Percentiles rank a stretch among this genome's conserved stretches.
Conservation (phyloP, 2,888 invertebrate species). For the Athrips mouffetella region DNA sequence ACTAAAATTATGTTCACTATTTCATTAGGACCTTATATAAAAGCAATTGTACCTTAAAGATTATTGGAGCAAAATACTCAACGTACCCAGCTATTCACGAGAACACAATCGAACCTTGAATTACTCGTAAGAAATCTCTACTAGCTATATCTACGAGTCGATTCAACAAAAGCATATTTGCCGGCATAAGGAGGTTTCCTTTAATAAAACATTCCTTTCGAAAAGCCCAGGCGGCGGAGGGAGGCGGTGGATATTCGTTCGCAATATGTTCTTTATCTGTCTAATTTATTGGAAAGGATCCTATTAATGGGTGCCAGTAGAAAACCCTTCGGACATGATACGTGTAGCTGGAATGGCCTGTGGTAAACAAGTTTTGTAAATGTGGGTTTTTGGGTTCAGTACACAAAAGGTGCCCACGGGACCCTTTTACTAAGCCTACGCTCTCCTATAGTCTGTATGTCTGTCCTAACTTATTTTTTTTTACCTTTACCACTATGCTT, state of each 20-base stretch:
- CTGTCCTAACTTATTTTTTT: too few species aligned
- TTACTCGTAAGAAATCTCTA: slow-evolving; percentile 19
- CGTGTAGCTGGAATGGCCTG: not conserved
- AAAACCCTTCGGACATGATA: slow-evolving; percentile 18
- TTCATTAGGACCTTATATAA: too few species aligned
- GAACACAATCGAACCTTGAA: not conserved
- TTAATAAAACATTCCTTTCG: slow-evolving; percentile 27
- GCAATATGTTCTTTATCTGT: slow-evolving; percentile 40
- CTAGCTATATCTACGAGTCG: slow-evolving; percentile 10
- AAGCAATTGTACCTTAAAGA: not conserved
- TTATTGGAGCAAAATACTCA: not conserved
- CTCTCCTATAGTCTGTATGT: too few species aligned
- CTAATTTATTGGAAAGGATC: slow-evolving; percentile 44
- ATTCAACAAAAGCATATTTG: slow-evolving; percentile 21
- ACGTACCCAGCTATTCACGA: not conserved
- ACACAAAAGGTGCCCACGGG: not conserved
- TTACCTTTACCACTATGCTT: too few species aligned
- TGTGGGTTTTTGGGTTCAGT: not conserved
- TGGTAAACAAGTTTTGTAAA: not conserved
- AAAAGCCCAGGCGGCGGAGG: too few species aligned
- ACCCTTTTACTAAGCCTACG: too few species aligned
- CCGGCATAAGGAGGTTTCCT: slow-evolving; percentile 25
- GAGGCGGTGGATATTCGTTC: slow-evolving; percentile 28
- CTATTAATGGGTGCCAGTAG: slow-evolving; percentile 36
- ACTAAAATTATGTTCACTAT: too few species aligned